These are phyloP conservation scores for Sclerurus mexicanus DNA, from an alignment of 2,113 vertebrate species.

Conservation along the genomic window DNA sequence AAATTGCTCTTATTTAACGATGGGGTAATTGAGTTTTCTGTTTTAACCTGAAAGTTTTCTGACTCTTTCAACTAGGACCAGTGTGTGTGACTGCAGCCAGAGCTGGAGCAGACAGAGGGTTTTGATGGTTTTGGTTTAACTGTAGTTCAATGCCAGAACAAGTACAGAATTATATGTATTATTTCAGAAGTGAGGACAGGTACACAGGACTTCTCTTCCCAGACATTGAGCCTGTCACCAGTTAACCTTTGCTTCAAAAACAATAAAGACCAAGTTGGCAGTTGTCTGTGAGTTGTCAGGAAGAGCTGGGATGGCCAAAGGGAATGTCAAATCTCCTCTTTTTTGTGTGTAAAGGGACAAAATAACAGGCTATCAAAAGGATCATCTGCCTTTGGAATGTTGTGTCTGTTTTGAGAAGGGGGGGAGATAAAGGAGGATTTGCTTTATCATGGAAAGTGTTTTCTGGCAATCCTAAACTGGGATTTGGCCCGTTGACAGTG, in stretches of 20 bases:
- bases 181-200: not conserved
- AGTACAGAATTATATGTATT: not conserved
- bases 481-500: not conserved
- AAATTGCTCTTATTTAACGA: not conserved
- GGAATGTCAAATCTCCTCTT: not conserved
- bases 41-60: not conserved
- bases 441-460: not conserved
- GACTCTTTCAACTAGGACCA: not conserved
- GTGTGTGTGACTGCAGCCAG: not conserved
- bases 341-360: not conserved
- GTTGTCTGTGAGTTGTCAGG: not conserved
- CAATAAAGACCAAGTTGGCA: rapidly evolving
- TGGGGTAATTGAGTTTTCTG: not conserved
- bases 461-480: not conserved
- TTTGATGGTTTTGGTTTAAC: not conserved
- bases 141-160: not conserved
- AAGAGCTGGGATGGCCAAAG: not conserved
- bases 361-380: not conserved
- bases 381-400: not conserved
- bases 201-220: not conserved
- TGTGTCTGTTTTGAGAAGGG: not conserved
- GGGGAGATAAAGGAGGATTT: not conserved
- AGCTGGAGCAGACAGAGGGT: not conserved
- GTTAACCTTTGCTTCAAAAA: not conserved
- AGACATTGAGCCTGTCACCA: not conserved